A percentile compares a stretch with the other conserved stretches of the same genome.
Evolutionary conservation across 2,797 vertebrate genomes (phyloP).

Genomic region (Myripristis jacobus): DNA sequence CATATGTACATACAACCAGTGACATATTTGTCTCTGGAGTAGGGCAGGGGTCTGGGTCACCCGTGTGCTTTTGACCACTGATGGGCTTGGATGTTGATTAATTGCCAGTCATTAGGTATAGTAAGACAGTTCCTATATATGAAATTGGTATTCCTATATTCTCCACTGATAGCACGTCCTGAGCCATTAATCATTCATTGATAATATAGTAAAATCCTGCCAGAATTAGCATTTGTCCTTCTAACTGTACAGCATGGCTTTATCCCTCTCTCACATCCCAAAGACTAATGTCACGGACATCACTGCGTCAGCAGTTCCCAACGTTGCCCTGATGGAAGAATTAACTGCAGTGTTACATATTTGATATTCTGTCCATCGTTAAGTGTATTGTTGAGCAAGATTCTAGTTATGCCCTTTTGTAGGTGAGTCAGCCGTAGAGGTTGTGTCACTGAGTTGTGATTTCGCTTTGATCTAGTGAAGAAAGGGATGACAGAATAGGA

Average conservation of each 20-base stretch:
- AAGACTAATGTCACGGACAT: slow-evolving; percentile 25
- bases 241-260: slow-evolving; percentile 20
- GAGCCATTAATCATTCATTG: slow-evolving; percentile 61
- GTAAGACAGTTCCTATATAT: slow-evolving; percentile 26
- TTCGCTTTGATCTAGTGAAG: not conserved
- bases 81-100: slow-evolving; percentile 49
- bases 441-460: not conserved
- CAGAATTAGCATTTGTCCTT: slow-evolving; percentile 62
- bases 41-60: slow-evolving; percentile 13
- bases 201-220: slow-evolving; percentile 41
- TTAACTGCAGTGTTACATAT: not conserved
- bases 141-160: slow-evolving; percentile 26
- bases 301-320: slow-evolving; percentile 40
- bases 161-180: not conserved
- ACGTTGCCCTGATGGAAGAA: not conserved
- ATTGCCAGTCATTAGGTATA: slow-evolving; percentile 50
- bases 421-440: not conserved
- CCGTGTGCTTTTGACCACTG: slow-evolving; percentile 47
- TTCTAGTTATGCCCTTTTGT: not conserved
- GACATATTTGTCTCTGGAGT: slow-evolving; percentile 10
- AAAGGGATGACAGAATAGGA: not conserved
- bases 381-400: not conserved
- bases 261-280: not conserved
- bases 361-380: not conserved
- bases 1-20: not conserved